Evolutionary conservation across 2,797 vertebrate genomes (phyloP).

Genomic region (Podargus strigoides): DNA sequence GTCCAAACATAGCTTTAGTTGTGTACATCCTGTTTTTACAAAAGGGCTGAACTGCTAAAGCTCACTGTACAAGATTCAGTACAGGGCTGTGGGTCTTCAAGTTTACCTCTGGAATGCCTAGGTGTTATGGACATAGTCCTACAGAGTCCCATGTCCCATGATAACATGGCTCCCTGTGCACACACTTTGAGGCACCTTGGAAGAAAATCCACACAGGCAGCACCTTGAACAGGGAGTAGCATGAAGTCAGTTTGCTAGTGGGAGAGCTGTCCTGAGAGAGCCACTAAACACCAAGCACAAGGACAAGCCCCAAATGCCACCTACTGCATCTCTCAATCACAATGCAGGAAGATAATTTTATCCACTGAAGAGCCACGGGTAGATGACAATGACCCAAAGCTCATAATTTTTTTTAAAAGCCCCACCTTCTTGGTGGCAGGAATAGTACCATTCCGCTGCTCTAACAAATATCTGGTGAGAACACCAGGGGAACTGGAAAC

Average conservation of each 20-base stretch:
- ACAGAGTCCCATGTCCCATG: background rate
- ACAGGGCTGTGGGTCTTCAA: background rate
- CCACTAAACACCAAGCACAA: background rate
- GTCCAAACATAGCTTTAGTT: background rate
- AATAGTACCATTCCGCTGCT: background rate
- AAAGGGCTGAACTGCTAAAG: background rate
- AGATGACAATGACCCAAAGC: background rate
- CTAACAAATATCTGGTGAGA: background rate
- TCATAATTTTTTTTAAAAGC: background rate
- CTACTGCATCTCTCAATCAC: background rate
- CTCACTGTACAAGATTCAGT: background rate
- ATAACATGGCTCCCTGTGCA: background rate
- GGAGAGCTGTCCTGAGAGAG: background rate
- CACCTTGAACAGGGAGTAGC: background rate
- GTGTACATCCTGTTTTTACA: background rate
- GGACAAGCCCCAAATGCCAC: background rate
- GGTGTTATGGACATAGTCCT: background rate
- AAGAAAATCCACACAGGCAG: background rate
- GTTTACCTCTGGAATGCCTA: background rate
- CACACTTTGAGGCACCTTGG: background rate
- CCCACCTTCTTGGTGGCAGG: background rate
- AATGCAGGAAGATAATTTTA: background rate
- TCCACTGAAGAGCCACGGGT: background rate
- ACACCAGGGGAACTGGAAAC: background rate
- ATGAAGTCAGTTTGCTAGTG: background rate